phyloP scores from a whole-genome alignment of 2,888 invertebrate species.

The Plusia festucae region DNA sequence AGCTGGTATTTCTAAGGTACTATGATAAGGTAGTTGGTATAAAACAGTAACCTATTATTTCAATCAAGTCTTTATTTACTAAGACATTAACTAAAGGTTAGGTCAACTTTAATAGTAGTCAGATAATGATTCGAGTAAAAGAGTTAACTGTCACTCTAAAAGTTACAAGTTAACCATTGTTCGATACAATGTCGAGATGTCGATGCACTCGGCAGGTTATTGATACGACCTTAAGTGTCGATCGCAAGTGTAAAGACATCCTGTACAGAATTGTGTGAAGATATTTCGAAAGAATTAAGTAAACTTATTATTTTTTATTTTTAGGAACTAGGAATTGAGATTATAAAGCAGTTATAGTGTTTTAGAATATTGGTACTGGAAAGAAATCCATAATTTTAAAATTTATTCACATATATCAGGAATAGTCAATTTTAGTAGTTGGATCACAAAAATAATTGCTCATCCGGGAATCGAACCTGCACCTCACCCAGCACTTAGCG shows the following conservation, averaged over 20 bases:
- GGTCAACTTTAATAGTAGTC: background rate
- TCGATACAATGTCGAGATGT: conserved; percentile 4
- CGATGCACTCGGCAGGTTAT: background rate
- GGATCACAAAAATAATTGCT: too few species aligned
- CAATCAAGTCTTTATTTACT: background rate
- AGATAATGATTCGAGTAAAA: background rate
- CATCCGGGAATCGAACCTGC: too few species aligned
- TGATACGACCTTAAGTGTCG: background rate
- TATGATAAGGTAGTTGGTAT: too few species aligned
- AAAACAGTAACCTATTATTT: background rate
- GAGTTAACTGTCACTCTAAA: background rate
- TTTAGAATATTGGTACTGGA: too few species aligned
- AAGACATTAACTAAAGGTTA: background rate
- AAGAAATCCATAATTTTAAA: too few species aligned
- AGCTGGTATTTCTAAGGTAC: too few species aligned
- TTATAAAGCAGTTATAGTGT: too few species aligned
- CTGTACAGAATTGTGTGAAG: background rate
- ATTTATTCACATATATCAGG: too few species aligned
- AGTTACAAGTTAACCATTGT: background rate
- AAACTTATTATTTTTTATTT: background rate
- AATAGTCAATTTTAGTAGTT: too few species aligned
- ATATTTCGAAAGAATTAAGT: background rate
- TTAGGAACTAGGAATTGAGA: too few species aligned
- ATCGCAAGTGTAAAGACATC: background rate
- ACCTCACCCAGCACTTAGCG: too few species aligned